These are phyloP conservation scores for Pantala flavescens DNA, from an alignment of 1,140 invertebrate species.

Conservation along the genomic window DNA sequence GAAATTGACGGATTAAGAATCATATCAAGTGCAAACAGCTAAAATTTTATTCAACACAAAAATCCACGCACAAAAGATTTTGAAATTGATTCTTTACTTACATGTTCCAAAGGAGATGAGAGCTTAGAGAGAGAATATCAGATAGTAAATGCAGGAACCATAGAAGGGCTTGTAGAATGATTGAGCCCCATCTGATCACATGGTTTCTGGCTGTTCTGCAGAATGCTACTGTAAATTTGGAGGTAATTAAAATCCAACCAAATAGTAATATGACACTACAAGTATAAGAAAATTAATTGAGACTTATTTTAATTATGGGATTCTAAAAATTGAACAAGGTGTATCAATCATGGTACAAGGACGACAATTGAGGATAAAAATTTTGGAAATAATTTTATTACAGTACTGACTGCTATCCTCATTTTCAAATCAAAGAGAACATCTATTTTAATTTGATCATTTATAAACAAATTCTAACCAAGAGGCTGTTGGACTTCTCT, in stretches of 20 bases:
- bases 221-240: constrained; percentile 22
- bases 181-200: constrained; percentile 53
- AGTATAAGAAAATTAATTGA: too few species aligned
- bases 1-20: neutral
- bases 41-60: neutral
- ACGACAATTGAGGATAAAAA: too few species aligned
- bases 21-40: too few species aligned
- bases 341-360: too few species aligned
- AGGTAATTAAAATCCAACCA: too few species aligned
- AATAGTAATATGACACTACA: too few species aligned
- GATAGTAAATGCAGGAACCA: constrained; percentile 69
- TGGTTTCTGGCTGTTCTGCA: constrained; percentile 43
- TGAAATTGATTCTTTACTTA: constrained; percentile 28
- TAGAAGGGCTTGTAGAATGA: constrained; percentile 50
- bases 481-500: constrained; percentile 33
- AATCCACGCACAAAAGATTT: neutral
- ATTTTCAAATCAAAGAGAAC: too few species aligned
- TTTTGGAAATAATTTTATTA: too few species aligned
- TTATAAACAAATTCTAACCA: constrained; percentile 34
- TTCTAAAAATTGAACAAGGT: too few species aligned
- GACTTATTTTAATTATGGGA: too few species aligned
- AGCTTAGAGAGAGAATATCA: constrained; percentile 64
- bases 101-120: constrained; percentile 62
- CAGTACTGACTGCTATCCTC: too few species aligned
- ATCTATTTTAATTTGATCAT: too few species aligned